Conservation (phyloP, 2,113 vertebrate species). For the Oncorhynchus masou region DNA sequence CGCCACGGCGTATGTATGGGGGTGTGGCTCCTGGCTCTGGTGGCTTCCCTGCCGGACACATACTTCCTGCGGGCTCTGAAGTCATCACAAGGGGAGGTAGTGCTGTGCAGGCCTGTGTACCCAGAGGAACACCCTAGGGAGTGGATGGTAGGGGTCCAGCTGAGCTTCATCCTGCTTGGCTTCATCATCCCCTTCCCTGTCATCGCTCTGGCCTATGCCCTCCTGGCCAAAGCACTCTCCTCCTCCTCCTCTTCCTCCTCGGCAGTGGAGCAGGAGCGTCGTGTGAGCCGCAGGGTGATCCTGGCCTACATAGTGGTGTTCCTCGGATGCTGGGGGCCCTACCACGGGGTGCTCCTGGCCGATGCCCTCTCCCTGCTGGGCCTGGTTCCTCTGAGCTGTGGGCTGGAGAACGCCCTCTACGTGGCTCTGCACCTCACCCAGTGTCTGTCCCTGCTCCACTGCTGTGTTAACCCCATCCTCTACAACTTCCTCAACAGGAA, state of each 20-base stretch:
- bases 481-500: conserved; percentile 92
- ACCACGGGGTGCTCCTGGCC: conserved; percentile 81
- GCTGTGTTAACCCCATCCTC: conserved; percentile 93
- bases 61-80: conserved; percentile 85
- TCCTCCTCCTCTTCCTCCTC: conserved; percentile 35
- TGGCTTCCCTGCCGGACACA: conserved; percentile 84
- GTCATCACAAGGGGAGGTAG: conserved; percentile 71
- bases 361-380: conserved; percentile 86
- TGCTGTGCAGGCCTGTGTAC: conserved; percentile 85
- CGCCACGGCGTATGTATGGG: conserved; percentile 78
- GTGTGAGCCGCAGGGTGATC: conserved; percentile 85
- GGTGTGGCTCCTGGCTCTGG: conserved; percentile 86
- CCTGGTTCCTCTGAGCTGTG: conserved; percentile 82
- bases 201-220: conserved; percentile 85
- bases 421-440: conserved; percentile 88
- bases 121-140: conserved; percentile 83
- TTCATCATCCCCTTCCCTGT: conserved; percentile 89
- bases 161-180: conserved; percentile 85
- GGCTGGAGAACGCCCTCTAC: conserved; percentile 84
- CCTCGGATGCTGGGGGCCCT: conserved; percentile 90
- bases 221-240: conserved; percentile 78
- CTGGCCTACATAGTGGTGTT: conserved; percentile 91
- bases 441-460: conserved; percentile 91
- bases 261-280: conserved; percentile 76
- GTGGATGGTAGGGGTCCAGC: conserved; percentile 89